A percentile compares a stretch with the other conserved stretches of the same genome.
phyloP scores from a whole-genome alignment of 2,797 vertebrate genomes.

The Glossophaga mutica region DNA sequence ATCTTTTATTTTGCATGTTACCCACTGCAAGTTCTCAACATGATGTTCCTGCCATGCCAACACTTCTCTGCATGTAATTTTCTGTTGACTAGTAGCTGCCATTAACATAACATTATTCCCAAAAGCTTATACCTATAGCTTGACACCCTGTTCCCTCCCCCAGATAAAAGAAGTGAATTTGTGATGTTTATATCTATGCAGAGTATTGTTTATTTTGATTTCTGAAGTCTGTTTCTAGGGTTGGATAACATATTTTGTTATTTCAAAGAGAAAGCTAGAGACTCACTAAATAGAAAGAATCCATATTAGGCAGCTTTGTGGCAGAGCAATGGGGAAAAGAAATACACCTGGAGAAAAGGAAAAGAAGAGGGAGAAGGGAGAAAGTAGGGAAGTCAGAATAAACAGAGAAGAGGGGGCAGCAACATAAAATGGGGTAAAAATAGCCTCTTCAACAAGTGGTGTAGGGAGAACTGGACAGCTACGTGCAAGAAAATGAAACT shows the following conservation, averaged over 20 bases:
- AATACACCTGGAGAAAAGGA: background rate
- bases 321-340: background rate
- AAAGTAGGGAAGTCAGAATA: background rate
- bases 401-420: background rate
- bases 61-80: background rate
- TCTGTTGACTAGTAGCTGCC: constrained; percentile 39
- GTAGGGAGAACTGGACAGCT: too few species aligned
- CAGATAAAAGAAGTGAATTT: constrained; percentile 14
- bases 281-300: background rate
- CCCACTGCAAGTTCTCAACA: background rate
- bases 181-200: constrained; percentile 45
- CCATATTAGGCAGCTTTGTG: background rate
- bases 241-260: constrained; percentile 24
- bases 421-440: too few species aligned
- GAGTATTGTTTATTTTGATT: constrained; percentile 53
- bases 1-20: constrained; percentile 18
- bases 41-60: constrained; percentile 13
- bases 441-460: too few species aligned
- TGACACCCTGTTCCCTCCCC: background rate
- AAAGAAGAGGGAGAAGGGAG: background rate
- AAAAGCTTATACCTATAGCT: constrained; percentile 38
- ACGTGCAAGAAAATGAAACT: too few species aligned
- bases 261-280: constrained; percentile 41
- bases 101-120: constrained; percentile 31
- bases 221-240: constrained; percentile 43